phyloP scores from a whole-genome alignment of 1,140 invertebrate genomes.

The Drosophila carrolli region DNA sequence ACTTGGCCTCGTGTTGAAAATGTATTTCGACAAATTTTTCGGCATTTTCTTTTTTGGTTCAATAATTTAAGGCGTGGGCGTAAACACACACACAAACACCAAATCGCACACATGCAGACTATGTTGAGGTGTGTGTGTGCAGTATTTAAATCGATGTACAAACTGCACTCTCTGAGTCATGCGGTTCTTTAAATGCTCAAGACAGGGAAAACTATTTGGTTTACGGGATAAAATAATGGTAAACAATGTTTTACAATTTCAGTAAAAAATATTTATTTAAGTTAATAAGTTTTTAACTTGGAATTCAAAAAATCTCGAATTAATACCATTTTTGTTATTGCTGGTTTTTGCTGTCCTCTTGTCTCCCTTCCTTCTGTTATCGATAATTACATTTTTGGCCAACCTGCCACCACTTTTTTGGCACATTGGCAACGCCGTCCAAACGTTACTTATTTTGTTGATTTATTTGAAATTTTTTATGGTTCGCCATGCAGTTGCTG shows the following conservation, averaged over 20 bases:
- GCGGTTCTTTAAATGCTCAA: slow-evolving; percentile 4
- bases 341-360: slow-evolving; percentile 6
- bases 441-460: slow-evolving; percentile 4
- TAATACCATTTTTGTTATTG: slow-evolving; percentile 2
- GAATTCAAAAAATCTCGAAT: background rate
- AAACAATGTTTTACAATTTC: no score
- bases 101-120: slow-evolving; percentile 17
- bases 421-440: slow-evolving; percentile 9
- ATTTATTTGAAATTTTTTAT: background rate
- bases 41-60: slow-evolving; percentile 27
- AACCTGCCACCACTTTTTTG: background rate
- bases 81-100: slow-evolving; percentile 23
- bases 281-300: background rate
- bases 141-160: slow-evolving; percentile 35
- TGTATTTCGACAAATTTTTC: slow-evolving; percentile 26
- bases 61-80: slow-evolving; percentile 55
- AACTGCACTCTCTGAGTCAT: slow-evolving; percentile 41
- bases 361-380: slow-evolving; percentile 9
- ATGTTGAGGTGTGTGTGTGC: slow-evolving; percentile 21
- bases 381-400: slow-evolving; percentile 24
- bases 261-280: no score
- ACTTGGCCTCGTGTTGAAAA: slow-evolving; percentile 47
- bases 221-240: background rate
- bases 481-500: slow-evolving; percentile 28
- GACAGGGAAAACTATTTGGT: background rate